phyloP scores from a whole-genome alignment of 2,113 vertebrate species.

The Dryoscopus gambensis region DNA sequence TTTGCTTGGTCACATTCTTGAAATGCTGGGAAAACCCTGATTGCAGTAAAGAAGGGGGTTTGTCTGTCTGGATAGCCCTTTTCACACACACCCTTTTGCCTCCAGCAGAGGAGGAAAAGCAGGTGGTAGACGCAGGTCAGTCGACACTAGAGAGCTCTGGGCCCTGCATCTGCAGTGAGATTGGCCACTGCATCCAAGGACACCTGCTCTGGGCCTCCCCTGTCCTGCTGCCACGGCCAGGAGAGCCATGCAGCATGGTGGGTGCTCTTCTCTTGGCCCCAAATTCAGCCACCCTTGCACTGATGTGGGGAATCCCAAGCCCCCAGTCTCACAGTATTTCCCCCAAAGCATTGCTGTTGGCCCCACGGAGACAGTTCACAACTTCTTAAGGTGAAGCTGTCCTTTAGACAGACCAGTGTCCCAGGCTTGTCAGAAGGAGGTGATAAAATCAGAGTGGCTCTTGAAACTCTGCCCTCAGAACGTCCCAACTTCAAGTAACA shows the following conservation, averaged over 20 bases:
- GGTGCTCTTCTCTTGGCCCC: neutral
- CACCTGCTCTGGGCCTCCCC: neutral
- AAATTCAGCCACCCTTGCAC: neutral
- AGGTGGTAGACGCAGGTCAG: neutral
- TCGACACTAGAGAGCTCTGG: neutral
- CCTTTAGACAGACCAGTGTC: neutral
- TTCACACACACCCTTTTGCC: neutral
- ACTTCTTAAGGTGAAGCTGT: neutral
- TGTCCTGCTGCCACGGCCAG: fast-evolving
- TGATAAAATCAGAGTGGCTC: neutral
- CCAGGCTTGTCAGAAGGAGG: neutral
- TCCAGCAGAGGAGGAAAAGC: neutral
- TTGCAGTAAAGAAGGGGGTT: neutral
- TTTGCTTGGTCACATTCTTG: neutral
- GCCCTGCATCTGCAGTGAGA: neutral
- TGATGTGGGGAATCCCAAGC: neutral
- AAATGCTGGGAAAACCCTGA: neutral
- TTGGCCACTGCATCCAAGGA: neutral
- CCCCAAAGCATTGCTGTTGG: neutral
- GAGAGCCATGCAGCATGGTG: neutral
- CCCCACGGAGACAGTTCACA: neutral
- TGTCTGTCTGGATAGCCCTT: neutral
- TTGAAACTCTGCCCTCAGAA: neutral
- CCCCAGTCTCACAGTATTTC: neutral
- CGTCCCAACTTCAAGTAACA: neutral